Evolutionary conservation across 2,888 invertebrate genomes (phyloP).

Genomic region (Mythimna loreyi): DNA sequence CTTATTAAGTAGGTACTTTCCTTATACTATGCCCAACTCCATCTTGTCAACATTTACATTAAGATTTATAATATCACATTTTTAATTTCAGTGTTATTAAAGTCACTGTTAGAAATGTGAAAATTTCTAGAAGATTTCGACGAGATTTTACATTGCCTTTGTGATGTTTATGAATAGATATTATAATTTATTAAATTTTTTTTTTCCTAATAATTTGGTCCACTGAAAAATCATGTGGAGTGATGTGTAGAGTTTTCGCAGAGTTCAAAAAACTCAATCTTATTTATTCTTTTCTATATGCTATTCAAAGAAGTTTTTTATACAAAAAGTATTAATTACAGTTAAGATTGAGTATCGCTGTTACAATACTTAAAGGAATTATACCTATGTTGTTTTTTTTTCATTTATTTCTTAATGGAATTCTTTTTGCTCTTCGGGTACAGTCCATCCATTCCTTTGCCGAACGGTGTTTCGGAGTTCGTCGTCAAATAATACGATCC

Average conservation of each 20-base stretch:
- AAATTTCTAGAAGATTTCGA: neutral
- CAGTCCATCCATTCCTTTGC: conserved; percentile 86
- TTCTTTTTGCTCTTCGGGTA: conserved; percentile 79
- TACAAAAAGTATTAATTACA: conserved; percentile 17
- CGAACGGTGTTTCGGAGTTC: conserved; percentile 83
- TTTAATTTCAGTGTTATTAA: conserved; percentile 19
- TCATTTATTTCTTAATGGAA: conserved; percentile 63
- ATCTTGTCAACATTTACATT: conserved; percentile 15
- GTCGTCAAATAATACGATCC: conserved; percentile 87
- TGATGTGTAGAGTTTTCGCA: conserved; percentile 18
- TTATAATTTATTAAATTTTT: no score
- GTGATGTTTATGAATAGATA: no score
- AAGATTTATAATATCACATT: conserved; percentile 30
- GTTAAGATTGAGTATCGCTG: conserved; percentile 12
- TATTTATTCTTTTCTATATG: neutral
- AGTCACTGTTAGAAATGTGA: conserved; percentile 8
- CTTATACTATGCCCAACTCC: conserved; percentile 9
- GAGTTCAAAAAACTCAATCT: conserved; percentile 22
- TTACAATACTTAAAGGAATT: conserved; percentile 5
- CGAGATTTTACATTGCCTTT: neutral
- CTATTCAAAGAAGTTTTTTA: neutral
- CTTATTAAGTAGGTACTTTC: neutral
- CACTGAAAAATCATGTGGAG: conserved; percentile 14
- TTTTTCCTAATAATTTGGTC: conserved; percentile 4
- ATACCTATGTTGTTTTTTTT: neutral